A percentile compares a stretch with the other conserved stretches of the same genome.
These are phyloP conservation scores for Tinea pellionella DNA, from an alignment of 2,888 invertebrate genomes.

Conservation along the genomic window DNA sequence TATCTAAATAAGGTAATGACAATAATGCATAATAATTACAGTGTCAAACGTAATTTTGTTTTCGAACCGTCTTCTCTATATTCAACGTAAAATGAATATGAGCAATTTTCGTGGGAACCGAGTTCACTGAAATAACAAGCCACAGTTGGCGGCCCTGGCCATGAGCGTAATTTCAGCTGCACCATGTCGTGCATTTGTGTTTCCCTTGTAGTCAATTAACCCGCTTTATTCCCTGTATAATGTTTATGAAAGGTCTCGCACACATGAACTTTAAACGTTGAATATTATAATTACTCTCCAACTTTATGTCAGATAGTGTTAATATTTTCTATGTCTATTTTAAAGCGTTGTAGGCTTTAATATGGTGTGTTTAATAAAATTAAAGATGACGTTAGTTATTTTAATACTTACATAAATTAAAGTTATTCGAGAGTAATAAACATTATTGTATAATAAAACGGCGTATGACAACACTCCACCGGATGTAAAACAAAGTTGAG, in stretches of 20 bases:
- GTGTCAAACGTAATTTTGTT: neutral
- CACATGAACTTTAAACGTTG: slow-evolving; percentile 9
- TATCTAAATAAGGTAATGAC: no score
- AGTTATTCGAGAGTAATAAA: no score
- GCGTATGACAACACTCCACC: no score
- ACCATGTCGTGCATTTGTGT: slow-evolving; percentile 7
- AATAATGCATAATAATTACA: neutral
- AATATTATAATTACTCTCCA: neutral
- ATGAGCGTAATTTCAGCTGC: slow-evolving; percentile 12
- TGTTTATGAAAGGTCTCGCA: slow-evolving; percentile 13
- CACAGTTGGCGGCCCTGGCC: slow-evolving; percentile 10
- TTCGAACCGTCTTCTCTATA: neutral
- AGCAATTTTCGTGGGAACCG: slow-evolving; percentile 13
- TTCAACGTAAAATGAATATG: slow-evolving; percentile 5
- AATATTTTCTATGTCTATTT: neutral
- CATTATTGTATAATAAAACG: no score
- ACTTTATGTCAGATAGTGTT: neutral
- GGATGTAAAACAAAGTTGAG: no score
- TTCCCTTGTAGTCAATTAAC: slow-evolving; percentile 8
- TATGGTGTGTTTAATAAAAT: neutral
- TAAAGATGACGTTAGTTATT: no score
- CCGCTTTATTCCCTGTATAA: slow-evolving; percentile 4
- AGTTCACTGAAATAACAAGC: slow-evolving; percentile 7
- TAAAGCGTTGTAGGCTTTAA: neutral
- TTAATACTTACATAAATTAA: no score